A percentile compares a stretch with the other conserved stretches of the same genome.
phyloP scores from a whole-genome alignment of 1,140 invertebrate species.

The Gryllus bimaculatus region DNA sequence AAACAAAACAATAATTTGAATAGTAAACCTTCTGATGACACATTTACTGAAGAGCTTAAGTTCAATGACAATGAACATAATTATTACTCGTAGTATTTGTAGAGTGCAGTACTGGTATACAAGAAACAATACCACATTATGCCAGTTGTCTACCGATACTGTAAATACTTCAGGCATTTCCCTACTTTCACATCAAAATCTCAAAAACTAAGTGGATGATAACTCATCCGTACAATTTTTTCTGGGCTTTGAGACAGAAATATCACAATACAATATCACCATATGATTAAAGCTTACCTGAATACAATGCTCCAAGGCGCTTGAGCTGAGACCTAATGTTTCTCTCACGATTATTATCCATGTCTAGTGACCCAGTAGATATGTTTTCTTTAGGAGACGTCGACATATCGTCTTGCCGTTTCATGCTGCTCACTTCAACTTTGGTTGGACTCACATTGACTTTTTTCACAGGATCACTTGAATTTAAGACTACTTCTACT shows the following conservation, averaged over 20 bases:
- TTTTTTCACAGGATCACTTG: neutral
- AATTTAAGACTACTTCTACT: conserved; percentile 17
- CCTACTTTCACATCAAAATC: neutral
- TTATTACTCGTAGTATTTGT: no score
- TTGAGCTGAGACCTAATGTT: conserved; percentile 4
- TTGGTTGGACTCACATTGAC: neutral
- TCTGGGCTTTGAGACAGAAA: neutral
- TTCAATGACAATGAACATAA: no score
- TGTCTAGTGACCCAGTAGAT: neutral
- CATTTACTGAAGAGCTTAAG: no score
- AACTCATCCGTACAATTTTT: neutral
- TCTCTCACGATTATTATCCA: no score
- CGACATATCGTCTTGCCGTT: neutral
- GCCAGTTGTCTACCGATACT: neutral
- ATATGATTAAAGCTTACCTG: conserved; percentile 8
- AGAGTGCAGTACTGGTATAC: neutral
- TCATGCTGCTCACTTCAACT: neutral
- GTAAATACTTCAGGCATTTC: neutral
- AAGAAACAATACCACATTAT: neutral
- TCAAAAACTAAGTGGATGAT: neutral
- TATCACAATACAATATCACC: neutral
- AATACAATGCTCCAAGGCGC: conserved; percentile 14
- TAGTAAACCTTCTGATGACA: no score
- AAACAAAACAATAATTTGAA: no score
- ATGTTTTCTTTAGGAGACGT: neutral